These are phyloP conservation scores for Molanna angustata DNA, from an alignment of 2,888 invertebrate genomes.

Conservation along the genomic window DNA sequence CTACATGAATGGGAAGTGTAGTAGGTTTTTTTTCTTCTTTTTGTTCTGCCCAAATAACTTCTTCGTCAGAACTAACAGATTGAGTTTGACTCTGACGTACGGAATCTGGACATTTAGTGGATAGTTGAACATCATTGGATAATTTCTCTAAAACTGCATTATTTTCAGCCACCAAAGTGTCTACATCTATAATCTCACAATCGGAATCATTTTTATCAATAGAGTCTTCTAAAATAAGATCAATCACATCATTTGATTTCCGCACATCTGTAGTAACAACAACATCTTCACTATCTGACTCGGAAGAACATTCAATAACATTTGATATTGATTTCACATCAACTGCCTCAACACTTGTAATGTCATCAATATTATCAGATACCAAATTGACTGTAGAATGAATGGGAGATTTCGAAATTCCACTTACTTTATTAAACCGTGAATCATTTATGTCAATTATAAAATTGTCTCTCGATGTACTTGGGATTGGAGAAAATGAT, in stretches of 20 bases:
- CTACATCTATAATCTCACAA: slow-evolving; percentile 19
- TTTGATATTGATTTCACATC: background rate
- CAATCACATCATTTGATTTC: slow-evolving; percentile 2
- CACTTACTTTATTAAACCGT: slow-evolving; percentile 15
- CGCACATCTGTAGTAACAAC: background rate
- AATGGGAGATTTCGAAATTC: background rate
- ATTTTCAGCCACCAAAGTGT: slow-evolving; percentile 6
- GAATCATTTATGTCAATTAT: slow-evolving; percentile 22
- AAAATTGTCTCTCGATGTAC: slow-evolving; percentile 23
- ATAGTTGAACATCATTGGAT: background rate
- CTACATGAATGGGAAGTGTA: no score
- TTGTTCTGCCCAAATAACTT: no score
- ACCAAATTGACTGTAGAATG: background rate
- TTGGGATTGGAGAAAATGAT: slow-evolving; percentile 23
- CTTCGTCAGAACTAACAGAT: no score
- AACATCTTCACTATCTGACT: slow-evolving; percentile 6
- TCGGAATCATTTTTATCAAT: slow-evolving; percentile 12
- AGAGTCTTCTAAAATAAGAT: slow-evolving; percentile 6
- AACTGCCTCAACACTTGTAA: background rate
- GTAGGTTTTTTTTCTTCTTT: no score
- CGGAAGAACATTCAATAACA: slow-evolving; percentile 19
- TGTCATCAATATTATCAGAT: background rate
- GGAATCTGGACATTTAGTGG: no score
- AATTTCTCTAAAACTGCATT: slow-evolving; percentile 8
- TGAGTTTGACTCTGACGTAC: no score